Percentiles rank a stretch among this genome's conserved stretches.
Evolutionary conservation across 2,113 vertebrate genomes (phyloP).

Genomic region (Empidonax traillii): DNA sequence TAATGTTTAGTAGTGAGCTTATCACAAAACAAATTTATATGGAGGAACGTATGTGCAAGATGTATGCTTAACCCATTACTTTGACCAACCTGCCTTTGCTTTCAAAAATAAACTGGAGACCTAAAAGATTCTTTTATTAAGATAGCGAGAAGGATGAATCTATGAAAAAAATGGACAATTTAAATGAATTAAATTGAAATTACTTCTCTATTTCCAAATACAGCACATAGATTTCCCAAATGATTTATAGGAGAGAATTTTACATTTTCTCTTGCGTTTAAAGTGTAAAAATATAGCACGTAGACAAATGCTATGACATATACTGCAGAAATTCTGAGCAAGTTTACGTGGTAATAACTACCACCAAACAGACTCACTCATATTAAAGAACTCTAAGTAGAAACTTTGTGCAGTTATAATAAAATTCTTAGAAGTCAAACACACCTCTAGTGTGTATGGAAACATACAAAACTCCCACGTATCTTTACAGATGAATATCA

Average conservation of each 20-base stretch:
- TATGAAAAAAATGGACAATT: not conserved
- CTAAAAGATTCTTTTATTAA: not conserved
- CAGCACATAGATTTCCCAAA: conserved; percentile 5
- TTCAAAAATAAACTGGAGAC: not conserved
- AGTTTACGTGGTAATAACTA: conserved; percentile 31
- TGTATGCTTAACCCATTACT: not conserved
- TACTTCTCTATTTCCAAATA: not conserved
- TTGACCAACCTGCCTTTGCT: not conserved
- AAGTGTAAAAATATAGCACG: not conserved
- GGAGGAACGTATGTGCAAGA: not conserved
- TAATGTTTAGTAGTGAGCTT: not conserved
- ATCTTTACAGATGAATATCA: not conserved
- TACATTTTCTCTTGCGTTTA: not conserved
- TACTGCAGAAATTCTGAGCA: conserved; percentile 34
- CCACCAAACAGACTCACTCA: conserved; percentile 22
- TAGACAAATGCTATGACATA: conserved; percentile 15
- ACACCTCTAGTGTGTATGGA: not conserved
- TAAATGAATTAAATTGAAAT: conserved; percentile 12
- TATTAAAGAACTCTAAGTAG: conserved; percentile 21
- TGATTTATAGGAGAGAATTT: conserved; percentile 8
- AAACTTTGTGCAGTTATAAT: conserved; percentile 6
- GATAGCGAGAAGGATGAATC: not conserved
- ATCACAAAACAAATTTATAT: not conserved
- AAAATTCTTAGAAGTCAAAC: not conserved
- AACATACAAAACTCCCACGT: not conserved